A percentile compares a stretch with the other conserved stretches of the same genome.
phyloP scores from a whole-genome alignment of 1,140 invertebrate species.

The Brachionus sp. region DNA sequence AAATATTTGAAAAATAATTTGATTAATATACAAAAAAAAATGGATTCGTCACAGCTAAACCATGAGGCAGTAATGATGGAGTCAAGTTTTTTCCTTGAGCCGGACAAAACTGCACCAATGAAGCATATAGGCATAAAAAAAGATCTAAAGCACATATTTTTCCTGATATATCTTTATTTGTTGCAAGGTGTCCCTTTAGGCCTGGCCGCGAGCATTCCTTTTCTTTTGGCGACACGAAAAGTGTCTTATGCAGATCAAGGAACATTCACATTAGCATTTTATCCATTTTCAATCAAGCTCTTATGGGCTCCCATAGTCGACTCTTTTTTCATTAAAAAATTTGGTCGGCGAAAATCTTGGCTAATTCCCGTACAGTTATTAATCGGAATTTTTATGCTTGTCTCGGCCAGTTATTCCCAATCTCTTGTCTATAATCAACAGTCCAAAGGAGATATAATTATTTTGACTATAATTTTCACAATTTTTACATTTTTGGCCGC shows the following conservation, averaged over 20 bases:
- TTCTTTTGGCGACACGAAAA: constrained; percentile 84
- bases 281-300: constrained; percentile 94
- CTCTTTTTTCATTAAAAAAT: constrained; percentile 73
- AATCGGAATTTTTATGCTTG: constrained; percentile 58
- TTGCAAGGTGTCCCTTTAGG: constrained; percentile 89
- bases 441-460: neutral
- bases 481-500: constrained; percentile 89
- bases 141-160: constrained; percentile 29
- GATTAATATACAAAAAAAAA: neutral
- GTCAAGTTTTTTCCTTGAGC: neutral
- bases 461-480: constrained; percentile 69
- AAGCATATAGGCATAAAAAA: neutral
- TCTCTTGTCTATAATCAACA: constrained; percentile 47
- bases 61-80: constrained; percentile 9
- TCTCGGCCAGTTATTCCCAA: constrained; percentile 52
- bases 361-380: constrained; percentile 81
- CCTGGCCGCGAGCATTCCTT: constrained; percentile 83
- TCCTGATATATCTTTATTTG: constrained; percentile 81
- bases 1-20: neutral
- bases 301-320: constrained; percentile 98
- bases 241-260: constrained; percentile 81
- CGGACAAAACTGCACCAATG: neutral
- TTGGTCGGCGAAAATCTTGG: constrained; percentile 95
- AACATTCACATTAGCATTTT: constrained; percentile 94
- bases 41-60: neutral